Evolutionary conservation across 1,140 invertebrate genomes (phyloP).

Genomic region (Drosophila arizonae): DNA sequence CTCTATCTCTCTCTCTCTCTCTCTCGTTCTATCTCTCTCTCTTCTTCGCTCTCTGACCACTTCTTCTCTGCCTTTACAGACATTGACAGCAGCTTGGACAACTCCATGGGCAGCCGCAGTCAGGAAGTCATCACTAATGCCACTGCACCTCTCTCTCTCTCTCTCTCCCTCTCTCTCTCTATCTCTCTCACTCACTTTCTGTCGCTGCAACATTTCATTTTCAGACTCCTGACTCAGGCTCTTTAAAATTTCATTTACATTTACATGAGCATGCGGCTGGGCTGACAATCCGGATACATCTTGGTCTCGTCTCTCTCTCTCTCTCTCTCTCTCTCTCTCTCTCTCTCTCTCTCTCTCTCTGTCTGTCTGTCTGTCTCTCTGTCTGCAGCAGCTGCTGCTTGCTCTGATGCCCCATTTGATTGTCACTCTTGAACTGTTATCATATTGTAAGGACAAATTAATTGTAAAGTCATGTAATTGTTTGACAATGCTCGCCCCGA

Average conservation of each 20-base stretch:
- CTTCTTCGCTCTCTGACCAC: background rate
- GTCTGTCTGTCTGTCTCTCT: background rate
- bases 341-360: background rate
- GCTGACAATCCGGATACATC: slow-evolving; percentile 5
- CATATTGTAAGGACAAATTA: slow-evolving; percentile 66
- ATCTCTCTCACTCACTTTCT: too few relatives aligned
- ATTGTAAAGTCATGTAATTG: slow-evolving; percentile 76
- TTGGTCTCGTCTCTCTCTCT: background rate
- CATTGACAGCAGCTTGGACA: slow-evolving; percentile 22
- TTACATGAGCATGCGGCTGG: slow-evolving; percentile 34
- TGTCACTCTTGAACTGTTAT: slow-evolving; percentile 42
- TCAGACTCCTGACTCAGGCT: slow-evolving; percentile 17
- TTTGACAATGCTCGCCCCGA: slow-evolving; percentile 59
- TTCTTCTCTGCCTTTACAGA: background rate
- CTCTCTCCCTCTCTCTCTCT: too few relatives aligned
- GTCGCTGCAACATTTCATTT: slow-evolving; percentile 39
- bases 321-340: background rate
- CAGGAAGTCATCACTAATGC: slow-evolving; percentile 23
- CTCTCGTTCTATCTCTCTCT: too few relatives aligned
- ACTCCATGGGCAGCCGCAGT: slow-evolving; percentile 5
- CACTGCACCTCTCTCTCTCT: background rate
- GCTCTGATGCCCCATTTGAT: slow-evolving; percentile 14
- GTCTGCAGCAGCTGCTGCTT: background rate
- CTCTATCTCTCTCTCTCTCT: too few relatives aligned
- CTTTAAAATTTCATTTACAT: slow-evolving; percentile 37